Percentiles rank a stretch among this genome's conserved stretches.
phyloP scores from a whole-genome alignment of 2,888 invertebrate species.

The Isotomurus palustris region DNA sequence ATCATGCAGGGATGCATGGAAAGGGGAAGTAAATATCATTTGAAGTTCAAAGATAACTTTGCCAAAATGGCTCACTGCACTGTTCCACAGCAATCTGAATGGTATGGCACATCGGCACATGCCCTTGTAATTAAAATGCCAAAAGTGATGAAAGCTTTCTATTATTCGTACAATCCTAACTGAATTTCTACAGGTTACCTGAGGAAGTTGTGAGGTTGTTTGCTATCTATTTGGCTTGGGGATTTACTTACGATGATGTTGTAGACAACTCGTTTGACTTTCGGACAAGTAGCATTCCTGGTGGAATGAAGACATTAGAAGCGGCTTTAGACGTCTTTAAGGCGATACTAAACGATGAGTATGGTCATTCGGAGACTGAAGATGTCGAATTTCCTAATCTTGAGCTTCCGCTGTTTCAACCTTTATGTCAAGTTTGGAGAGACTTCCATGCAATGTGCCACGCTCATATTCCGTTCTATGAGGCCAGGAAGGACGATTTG shows the following conservation, averaged over 20 bases:
- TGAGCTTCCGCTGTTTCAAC: not conserved
- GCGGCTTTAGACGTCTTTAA: not conserved
- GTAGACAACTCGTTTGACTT: not conserved
- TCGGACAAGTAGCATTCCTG: not conserved
- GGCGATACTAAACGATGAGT: not conserved
- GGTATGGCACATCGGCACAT: too few species aligned
- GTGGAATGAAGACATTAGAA: not conserved
- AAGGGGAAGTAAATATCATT: not conserved
- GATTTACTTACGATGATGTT: not conserved
- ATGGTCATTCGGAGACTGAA: not conserved
- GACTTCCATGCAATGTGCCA: not conserved
- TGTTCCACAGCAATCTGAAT: too few species aligned
- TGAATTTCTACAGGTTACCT: too few species aligned
- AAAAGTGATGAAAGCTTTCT: too few species aligned
- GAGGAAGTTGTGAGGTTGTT: not conserved
- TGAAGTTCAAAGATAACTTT: not conserved
- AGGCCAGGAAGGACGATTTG: not conserved
- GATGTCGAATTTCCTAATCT: not conserved
- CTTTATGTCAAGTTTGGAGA: not conserved
- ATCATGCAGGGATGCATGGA: not conserved
- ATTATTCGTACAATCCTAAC: too few species aligned
- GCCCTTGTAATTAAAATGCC: too few species aligned
- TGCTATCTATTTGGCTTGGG: not conserved
- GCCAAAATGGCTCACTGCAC: not conserved
- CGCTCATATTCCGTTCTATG: not conserved